These are phyloP conservation scores for Apus apus DNA, from an alignment of 2,113 vertebrate genomes.

Conservation along the genomic window DNA sequence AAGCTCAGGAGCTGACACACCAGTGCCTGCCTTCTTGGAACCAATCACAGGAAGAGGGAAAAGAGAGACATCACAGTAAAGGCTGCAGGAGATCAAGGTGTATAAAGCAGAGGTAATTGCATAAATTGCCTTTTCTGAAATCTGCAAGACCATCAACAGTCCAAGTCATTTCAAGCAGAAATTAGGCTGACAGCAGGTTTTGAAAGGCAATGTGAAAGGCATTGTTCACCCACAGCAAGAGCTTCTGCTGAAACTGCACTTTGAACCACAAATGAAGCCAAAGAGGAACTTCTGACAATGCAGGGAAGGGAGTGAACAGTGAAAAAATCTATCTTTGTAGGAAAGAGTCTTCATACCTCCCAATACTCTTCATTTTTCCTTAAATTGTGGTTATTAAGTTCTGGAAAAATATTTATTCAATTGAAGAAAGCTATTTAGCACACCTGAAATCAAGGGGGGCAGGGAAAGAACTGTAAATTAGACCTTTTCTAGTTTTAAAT, in stretches of 20 bases:
- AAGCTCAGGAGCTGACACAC: not conserved
- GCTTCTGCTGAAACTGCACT: not conserved
- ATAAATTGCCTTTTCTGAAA: not conserved
- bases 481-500: not conserved
- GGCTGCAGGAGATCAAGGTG: not conserved
- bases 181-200: not conserved
- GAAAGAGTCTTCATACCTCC: rapidly evolving
- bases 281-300: not conserved
- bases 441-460: not conserved
- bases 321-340: not conserved
- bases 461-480: not conserved
- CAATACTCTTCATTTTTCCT: not conserved
- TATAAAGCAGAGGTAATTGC: not conserved
- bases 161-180: not conserved
- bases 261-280: not conserved
- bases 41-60: not conserved
- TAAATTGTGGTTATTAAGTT: not conserved
- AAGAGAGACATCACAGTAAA: not conserved
- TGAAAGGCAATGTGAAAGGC: not conserved
- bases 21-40: not conserved
- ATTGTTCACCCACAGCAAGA: not conserved
- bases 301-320: not conserved
- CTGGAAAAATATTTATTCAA: not conserved
- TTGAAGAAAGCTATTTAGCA: not conserved
- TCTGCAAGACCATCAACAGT: not conserved